These are phyloP conservation scores for Ctenopoma multispine DNA, from an alignment of 2,797 vertebrate species.

Conservation along the genomic window DNA sequence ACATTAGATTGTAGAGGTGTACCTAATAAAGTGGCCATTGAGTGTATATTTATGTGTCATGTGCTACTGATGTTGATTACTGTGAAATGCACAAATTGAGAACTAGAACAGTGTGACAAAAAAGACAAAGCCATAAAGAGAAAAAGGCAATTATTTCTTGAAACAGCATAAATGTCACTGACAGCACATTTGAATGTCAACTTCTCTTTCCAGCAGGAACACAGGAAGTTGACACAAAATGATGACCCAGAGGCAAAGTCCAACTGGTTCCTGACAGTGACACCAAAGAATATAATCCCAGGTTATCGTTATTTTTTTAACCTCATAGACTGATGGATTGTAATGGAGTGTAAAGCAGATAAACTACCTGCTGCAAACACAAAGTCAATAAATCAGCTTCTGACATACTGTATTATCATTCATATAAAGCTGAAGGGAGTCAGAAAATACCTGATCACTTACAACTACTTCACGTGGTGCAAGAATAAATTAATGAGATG, in stretches of 20 bases:
- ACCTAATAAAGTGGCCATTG: too few species aligned
- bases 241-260: slow-evolving; percentile 64
- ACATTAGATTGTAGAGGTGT: too few species aligned
- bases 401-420: not conserved
- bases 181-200: slow-evolving; percentile 31
- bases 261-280: slow-evolving; percentile 51
- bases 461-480: not conserved
- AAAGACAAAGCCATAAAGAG: not conserved
- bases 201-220: slow-evolving; percentile 39
- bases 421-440: not conserved
- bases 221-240: slow-evolving; percentile 41
- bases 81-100: not conserved
- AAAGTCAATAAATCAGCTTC: slow-evolving; percentile 11
- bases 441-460: not conserved
- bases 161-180: not conserved
- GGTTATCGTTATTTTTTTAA: slow-evolving; percentile 63
- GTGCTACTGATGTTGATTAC: not conserved
- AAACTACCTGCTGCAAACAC: slow-evolving; percentile 30
- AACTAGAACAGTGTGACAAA: not conserved
- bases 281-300: slow-evolving; percentile 1
- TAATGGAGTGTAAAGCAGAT: slow-evolving; percentile 60
- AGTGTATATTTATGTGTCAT: too few species aligned
- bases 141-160: slow-evolving; percentile 8
- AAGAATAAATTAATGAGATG: not conserved
- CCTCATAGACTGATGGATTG: slow-evolving; percentile 27